Evolutionary conservation across 2,888 invertebrate genomes (phyloP).

Genomic region (Scaptomyza reducta): DNA sequence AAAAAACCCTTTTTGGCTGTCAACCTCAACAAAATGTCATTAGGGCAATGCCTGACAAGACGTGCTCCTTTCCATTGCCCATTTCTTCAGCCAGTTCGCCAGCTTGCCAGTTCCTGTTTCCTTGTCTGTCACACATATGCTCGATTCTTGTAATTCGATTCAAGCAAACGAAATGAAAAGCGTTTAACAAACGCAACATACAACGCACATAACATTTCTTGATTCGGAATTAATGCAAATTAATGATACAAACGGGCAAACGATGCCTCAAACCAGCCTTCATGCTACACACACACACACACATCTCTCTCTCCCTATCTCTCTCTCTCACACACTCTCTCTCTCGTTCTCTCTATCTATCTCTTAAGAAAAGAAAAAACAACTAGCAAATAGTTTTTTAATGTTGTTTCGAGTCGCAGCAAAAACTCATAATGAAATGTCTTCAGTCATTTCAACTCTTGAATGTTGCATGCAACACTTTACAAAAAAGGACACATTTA

Average conservation of each 20-base stretch:
- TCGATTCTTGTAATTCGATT: slow-evolving; percentile 76
- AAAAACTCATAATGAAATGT: slow-evolving; percentile 14
- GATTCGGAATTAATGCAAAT: slow-evolving; percentile 84
- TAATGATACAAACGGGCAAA: slow-evolving; percentile 78
- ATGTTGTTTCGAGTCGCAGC: slow-evolving; percentile 37
- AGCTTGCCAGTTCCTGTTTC: slow-evolving; percentile 6
- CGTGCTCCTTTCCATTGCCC: slow-evolving; percentile 55
- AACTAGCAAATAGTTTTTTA: slow-evolving; percentile 73
- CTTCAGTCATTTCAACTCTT: neutral
- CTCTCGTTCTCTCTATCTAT: neutral
- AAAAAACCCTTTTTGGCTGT: slow-evolving; percentile 60
- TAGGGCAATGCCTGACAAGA: slow-evolving; percentile 70
- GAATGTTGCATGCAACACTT: slow-evolving; percentile 7
- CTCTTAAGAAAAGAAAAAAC: slow-evolving; percentile 17
- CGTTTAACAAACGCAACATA: slow-evolving; percentile 43
- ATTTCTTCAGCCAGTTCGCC: neutral
- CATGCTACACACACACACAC: too few species aligned
- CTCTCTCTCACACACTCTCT: neutral
- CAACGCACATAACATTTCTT: slow-evolving; percentile 62
- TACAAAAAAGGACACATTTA: too few species aligned
- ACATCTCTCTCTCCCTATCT: neutral
- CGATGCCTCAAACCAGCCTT: slow-evolving; percentile 28
- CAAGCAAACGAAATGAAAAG: slow-evolving; percentile 59
- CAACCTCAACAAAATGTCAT: slow-evolving; percentile 82
- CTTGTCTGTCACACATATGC: slow-evolving; percentile 68